A percentile compares a stretch with the other conserved stretches of the same genome.
Evolutionary conservation across 2,888 invertebrate species (phyloP).

Genomic region (Phalera bucephala): DNA sequence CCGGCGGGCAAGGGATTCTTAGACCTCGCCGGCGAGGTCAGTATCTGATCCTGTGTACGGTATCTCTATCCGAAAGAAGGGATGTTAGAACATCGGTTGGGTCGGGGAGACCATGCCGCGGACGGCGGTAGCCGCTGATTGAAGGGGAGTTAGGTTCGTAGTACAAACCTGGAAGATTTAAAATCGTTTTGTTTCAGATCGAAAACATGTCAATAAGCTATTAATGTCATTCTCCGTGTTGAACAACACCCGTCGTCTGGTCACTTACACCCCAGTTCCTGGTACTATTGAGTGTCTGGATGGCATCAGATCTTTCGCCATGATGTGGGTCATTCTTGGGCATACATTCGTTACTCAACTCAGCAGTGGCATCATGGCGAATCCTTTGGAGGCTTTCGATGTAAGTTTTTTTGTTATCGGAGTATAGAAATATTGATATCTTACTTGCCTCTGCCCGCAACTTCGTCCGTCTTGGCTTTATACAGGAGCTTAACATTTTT

Average conservation of each 20-base stretch:
- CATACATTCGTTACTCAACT: conserved; percentile 51
- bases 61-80: too few species aligned
- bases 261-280: conserved; percentile 50
- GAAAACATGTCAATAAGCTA: conserved; percentile 39
- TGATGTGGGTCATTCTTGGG: conserved; percentile 75
- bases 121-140: too few species aligned
- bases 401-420: conserved; percentile 32
- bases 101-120: too few species aligned
- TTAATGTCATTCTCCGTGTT: conserved; percentile 53
- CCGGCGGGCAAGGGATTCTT: too few species aligned
- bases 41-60: too few species aligned
- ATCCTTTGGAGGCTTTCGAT: conserved; percentile 36
- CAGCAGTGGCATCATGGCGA: conserved; percentile 28
- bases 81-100: too few species aligned
- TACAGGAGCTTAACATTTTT: too few species aligned
- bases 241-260: conserved; percentile 63
- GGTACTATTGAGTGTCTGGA: conserved; percentile 68
- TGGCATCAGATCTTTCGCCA: conserved; percentile 68
- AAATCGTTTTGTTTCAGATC: conserved; percentile 39
- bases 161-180: too few species aligned
- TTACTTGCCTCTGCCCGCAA: too few species aligned
- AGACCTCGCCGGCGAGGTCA: too few species aligned
- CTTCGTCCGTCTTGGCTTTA: too few species aligned
- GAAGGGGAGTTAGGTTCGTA: too few species aligned
- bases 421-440: background rate